Evolutionary conservation across 2,797 vertebrate species (phyloP), one percentile per base, ranked within the genome.

Genomic region (Natrix natrix): DNA sequence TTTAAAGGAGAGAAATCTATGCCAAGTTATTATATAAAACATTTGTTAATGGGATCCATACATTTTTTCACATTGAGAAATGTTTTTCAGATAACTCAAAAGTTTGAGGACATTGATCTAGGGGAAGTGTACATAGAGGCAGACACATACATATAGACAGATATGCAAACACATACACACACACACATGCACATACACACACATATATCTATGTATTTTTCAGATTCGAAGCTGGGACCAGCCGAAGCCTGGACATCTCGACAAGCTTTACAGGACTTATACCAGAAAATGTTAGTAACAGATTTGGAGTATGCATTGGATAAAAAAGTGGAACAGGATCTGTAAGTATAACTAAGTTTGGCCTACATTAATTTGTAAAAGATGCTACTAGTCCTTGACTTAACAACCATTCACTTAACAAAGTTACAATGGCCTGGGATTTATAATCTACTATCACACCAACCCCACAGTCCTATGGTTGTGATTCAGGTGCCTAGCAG

Each of bases 301-400:
- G 99, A 99, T 97, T 98, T 99, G 98, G 99, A 99, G 96, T 99
- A 99, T 17, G 99, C 99, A 96, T 97, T 99, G 98, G 99, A 99
- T 98, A 99, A 99, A 98, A 99, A 99, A 97, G 99, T 99, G 97
- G 99, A 99, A 97, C 99, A 99, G 95, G 99, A 99, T 97, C 98
- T 99, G 99, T 99, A 98, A 99, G 99, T 97, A 94, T 48, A 93
- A 90, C 91, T 78, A 86, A 2, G 91, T 92, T 86, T 95, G 3
- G 10, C 89, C 59, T 89, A 0, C 90, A 5, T 78, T 32, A 92
- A 12, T 93, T 88, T 52, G 92, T 66, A 93, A 83, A 95, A 87
- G 92, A 1, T n/a, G 32, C 37, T 43, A 32, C 2, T 74, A 74
- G 6, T 37, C n/a, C 14, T 69, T 69, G 66, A 69, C n/a, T 69